A percentile compares a stretch with the other conserved stretches of the same genome.
These are phyloP conservation scores for Papilio polytes DNA, from an alignment of 1,140 invertebrate species.

Conservation along the genomic window DNA sequence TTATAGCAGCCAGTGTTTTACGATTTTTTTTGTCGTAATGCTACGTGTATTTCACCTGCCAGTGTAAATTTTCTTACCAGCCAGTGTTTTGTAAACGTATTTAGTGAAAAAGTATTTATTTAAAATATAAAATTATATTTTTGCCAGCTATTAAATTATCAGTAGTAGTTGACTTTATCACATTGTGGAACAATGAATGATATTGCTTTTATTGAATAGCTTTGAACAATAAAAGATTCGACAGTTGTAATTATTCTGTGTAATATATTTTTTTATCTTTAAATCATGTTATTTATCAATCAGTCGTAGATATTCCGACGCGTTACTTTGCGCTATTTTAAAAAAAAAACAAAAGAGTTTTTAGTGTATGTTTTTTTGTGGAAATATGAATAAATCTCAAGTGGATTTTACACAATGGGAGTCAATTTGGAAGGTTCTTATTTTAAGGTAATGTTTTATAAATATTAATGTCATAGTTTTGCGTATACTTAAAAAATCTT, in stretches of 20 bases:
- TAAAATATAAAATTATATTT: background rate
- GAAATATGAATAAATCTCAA: constrained; percentile 40
- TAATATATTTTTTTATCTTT: constrained; percentile 1
- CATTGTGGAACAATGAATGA: constrained; percentile 11
- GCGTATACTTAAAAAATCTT: background rate
- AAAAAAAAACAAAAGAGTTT: background rate
- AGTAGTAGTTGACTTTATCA: background rate
- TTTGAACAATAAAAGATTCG: constrained; percentile 17
- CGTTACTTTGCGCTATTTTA: background rate
- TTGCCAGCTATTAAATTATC: background rate
- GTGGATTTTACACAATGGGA: constrained; percentile 50
- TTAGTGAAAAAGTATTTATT: background rate
- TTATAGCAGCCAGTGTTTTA: background rate
- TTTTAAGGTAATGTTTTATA: constrained; percentile 45
- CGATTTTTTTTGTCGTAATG: background rate
- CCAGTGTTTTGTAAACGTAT: background rate
- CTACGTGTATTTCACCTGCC: background rate
- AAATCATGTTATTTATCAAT: constrained; percentile 21
- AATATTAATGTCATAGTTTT: background rate
- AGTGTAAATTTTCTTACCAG: background rate
- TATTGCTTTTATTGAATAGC: constrained; percentile 10
- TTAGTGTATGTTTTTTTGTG: constrained; percentile 3
- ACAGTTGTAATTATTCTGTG: background rate
- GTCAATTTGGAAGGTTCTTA: constrained; percentile 45
- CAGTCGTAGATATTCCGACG: background rate